These are phyloP conservation scores for Eupeodes luniger DNA, from an alignment of 2,888 invertebrate species.

Conservation along the genomic window DNA sequence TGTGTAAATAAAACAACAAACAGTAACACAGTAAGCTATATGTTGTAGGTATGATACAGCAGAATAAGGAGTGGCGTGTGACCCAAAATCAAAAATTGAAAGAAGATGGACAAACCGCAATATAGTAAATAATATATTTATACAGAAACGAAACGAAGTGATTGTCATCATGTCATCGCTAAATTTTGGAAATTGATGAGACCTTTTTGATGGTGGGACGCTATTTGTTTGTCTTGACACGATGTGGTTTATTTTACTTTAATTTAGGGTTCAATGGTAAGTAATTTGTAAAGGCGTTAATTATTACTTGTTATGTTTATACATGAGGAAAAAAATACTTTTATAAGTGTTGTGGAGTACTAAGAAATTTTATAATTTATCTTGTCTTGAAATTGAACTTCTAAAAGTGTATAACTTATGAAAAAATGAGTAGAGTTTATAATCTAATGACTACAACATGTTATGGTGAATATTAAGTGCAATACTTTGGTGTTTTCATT, in stretches of 20 bases:
- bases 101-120: constrained; percentile 49
- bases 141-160: constrained; percentile 30
- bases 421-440: too few relatives aligned
- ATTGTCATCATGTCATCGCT: constrained; percentile 26
- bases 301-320: constrained; percentile 16
- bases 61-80: constrained; percentile 52
- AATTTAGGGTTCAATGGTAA: constrained; percentile 52
- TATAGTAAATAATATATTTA: constrained; percentile 1
- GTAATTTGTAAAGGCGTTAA: constrained; percentile 48
- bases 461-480: too few relatives aligned
- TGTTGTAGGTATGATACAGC: too few relatives aligned
- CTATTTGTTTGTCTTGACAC: constrained; percentile 56
- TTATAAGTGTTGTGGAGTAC: too few relatives aligned
- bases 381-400: too few relatives aligned
- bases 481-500: too few relatives aligned
- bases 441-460: too few relatives aligned
- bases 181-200: neutral
- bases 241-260: constrained; percentile 54
- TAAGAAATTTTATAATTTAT: too few relatives aligned
- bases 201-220: neutral
- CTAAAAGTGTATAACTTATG: too few relatives aligned
- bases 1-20: constrained; percentile 56
- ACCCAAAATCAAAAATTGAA: constrained; percentile 42
- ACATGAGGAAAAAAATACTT: neutral
- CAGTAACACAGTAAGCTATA: constrained; percentile 21